phyloP scores from a whole-genome alignment of 2,113 vertebrate genomes.

The Egretta garzetta region DNA sequence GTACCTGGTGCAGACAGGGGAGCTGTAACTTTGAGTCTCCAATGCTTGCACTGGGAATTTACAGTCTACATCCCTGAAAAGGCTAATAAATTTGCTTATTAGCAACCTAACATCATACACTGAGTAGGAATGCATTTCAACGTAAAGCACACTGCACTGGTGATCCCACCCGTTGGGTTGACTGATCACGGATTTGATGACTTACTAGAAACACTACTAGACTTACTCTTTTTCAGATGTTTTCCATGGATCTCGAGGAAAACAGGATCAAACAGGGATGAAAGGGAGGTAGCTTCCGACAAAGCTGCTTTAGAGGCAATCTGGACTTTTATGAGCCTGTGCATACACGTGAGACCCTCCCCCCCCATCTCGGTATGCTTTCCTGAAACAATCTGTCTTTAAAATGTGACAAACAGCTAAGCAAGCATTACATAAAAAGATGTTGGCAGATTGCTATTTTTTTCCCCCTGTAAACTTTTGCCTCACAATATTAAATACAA shows the following conservation, averaged over 20 bases:
- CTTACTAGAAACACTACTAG: background rate
- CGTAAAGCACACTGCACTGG: background rate
- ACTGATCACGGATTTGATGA: background rate
- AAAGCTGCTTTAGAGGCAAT: background rate
- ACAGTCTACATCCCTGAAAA: background rate
- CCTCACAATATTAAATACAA: conserved; percentile 35
- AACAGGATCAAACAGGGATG: background rate
- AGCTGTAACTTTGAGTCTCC: background rate
- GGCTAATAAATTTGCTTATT: background rate
- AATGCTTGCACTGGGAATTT: background rate
- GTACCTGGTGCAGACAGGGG: background rate
- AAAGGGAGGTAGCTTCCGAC: background rate
- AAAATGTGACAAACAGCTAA: conserved; percentile 15
- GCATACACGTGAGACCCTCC: accelerated
- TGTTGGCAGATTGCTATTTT: background rate
- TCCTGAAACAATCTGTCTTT: background rate
- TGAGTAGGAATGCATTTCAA: background rate
- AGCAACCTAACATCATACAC: background rate
- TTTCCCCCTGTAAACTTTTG: background rate
- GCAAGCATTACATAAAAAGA: background rate
- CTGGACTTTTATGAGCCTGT: background rate
- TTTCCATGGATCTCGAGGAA: background rate
- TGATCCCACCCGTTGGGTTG: background rate
- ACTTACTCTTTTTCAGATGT: background rate
- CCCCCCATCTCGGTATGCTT: background rate